These are phyloP conservation scores for Halocynthia roretzi DNA, from an alignment of 23 tunicate genomes.

Conservation along the genomic window DNA sequence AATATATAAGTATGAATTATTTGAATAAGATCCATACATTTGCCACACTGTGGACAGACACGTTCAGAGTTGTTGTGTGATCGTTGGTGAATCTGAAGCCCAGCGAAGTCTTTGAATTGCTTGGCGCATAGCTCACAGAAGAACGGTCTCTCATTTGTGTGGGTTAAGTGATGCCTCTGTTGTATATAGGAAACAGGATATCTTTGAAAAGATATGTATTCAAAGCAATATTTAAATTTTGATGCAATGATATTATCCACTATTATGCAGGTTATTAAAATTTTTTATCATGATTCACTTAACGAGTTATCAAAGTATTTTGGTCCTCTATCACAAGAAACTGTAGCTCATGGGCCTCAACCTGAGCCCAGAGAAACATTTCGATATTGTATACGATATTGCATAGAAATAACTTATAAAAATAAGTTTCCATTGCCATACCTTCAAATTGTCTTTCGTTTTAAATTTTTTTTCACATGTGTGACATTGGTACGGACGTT, in stretches of 20 bases:
- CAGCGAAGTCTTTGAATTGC: conserved; percentile 68
- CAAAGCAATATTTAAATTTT: no score
- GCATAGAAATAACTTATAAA: no score
- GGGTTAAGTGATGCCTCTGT: conserved; percentile 63
- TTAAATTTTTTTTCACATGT: conserved; percentile 71
- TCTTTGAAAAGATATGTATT: no score
- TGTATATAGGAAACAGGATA: no score
- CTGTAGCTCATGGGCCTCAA: no score
- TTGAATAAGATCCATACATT: conserved; percentile 29
- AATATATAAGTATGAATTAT: background rate
- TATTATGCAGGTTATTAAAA: no score
- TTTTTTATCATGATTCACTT: no score
- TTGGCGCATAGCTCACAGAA: conserved; percentile 88
- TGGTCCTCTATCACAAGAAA: no score
- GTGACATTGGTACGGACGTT: conserved; percentile 76
- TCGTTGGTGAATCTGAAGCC: conserved; percentile 57
- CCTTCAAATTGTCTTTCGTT: conserved; percentile 76
- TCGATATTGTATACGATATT: no score
- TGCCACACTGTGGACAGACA: conserved; percentile 44
- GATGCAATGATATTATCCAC: no score
- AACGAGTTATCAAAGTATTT: no score
- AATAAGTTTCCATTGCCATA: background rate
- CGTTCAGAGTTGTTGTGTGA: conserved; percentile 25
- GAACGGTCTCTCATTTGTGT: conserved; percentile 61
- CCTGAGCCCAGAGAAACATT: no score